Conservation (phyloP, 2,113 vertebrate genomes). For the Leptocoma aspasia region DNA sequence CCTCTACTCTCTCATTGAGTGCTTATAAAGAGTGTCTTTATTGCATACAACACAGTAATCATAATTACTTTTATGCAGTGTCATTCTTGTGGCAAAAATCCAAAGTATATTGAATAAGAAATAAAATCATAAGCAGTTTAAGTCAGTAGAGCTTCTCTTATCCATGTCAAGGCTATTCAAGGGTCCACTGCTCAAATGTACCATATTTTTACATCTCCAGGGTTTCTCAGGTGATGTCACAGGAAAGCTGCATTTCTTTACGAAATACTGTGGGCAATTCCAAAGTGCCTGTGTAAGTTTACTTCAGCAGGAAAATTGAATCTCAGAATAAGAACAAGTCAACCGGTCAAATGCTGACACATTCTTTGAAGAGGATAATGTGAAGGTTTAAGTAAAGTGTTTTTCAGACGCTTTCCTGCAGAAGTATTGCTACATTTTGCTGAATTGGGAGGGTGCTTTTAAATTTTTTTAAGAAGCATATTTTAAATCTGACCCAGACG, state of each 20-base stretch:
- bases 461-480: not conserved
- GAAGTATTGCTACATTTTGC: not conserved
- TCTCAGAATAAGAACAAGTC: not conserved
- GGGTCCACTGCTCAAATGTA: not conserved
- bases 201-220: not conserved
- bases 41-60: not conserved
- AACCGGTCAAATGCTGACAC: not conserved
- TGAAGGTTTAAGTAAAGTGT: not conserved
- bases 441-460: not conserved
- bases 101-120: not conserved
- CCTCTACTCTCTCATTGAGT: not conserved
- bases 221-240: not conserved
- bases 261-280: not conserved
- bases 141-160: not conserved
- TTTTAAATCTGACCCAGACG: not conserved
- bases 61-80: not conserved
- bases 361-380: not conserved
- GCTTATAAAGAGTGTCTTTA: not conserved
- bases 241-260: not conserved
- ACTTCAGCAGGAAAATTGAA: not conserved
- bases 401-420: not conserved
- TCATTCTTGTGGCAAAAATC: not conserved
- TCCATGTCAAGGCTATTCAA: not conserved
- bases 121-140: not conserved
- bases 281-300: not conserved